Percentiles rank a stretch among this genome's conserved stretches.
These are phyloP conservation scores for Carassius gibelio DNA, from an alignment of 2,113 vertebrate genomes.

Conservation along the genomic window DNA sequence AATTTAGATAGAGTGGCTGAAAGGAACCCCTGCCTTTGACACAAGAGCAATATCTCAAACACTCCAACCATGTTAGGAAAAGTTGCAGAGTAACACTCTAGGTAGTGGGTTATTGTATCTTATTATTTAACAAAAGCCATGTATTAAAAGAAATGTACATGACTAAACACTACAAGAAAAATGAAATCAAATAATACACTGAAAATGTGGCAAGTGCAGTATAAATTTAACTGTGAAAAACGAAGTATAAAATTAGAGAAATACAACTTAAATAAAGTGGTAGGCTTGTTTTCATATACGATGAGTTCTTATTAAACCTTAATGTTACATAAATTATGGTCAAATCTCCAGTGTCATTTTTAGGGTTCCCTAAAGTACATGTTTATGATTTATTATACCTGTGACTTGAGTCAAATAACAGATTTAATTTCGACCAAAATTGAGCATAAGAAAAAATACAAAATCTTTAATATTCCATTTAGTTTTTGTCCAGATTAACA, in stretches of 20 bases:
- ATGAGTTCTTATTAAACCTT: background rate
- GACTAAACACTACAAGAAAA: background rate
- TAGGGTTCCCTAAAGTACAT: background rate
- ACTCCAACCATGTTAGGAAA: background rate
- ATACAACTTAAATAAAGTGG: slow-evolving; percentile 21
- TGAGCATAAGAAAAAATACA: background rate
- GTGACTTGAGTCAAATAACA: background rate
- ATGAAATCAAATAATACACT: background rate
- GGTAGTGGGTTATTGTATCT: background rate
- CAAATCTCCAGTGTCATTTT: background rate
- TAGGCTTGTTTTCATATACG: background rate
- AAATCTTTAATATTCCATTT: background rate
- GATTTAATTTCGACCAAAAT: background rate
- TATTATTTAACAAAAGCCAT: background rate
- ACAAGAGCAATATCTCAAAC: background rate
- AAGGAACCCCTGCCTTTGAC: background rate
- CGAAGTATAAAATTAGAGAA: background rate
- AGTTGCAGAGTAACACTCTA: background rate
- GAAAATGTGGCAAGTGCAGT: background rate
- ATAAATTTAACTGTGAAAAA: background rate
- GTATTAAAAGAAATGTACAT: background rate
- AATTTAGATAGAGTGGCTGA: background rate
- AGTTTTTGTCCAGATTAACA: background rate
- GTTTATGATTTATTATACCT: background rate
- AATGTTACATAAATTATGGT: background rate